Evolutionary conservation across 1,140 invertebrate species (phyloP).

Genomic region (Bacillus rossius): DNA sequence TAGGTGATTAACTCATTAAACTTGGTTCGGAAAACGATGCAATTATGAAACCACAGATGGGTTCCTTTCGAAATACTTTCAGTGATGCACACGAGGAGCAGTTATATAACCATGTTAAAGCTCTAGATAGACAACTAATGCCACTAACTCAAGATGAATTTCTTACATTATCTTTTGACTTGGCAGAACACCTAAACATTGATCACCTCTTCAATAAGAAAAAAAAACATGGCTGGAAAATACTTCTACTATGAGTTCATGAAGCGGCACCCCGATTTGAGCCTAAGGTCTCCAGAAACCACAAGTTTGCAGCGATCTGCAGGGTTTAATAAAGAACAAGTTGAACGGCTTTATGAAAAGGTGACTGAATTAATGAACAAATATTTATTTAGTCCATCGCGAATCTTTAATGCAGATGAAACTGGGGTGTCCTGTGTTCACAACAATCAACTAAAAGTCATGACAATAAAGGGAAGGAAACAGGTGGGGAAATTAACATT

Average conservation of each 20-base stretch:
- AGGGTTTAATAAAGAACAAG: slow-evolving; percentile 35
- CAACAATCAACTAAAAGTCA: slow-evolving; percentile 24
- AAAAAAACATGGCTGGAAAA: slow-evolving; percentile 13
- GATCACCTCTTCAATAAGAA: slow-evolving; percentile 7
- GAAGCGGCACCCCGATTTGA: slow-evolving; percentile 36
- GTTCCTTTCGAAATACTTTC: too few species aligned
- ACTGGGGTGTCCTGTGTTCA: slow-evolving; percentile 6
- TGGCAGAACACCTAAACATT: slow-evolving; percentile 8
- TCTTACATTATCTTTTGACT: slow-evolving; percentile 3
- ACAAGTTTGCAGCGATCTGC: slow-evolving; percentile 35
- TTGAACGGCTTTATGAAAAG: slow-evolving; percentile 29
- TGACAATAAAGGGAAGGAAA: slow-evolving; percentile 33
- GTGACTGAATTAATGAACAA: slow-evolving; percentile 14
- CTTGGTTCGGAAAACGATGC: too few species aligned
- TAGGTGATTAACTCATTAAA: too few species aligned
- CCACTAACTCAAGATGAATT: too few species aligned
- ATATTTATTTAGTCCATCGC: background rate
- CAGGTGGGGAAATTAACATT: slow-evolving; percentile 39
- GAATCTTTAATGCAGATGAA: slow-evolving; percentile 5
- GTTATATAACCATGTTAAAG: too few species aligned
- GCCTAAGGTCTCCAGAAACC: slow-evolving; percentile 37
- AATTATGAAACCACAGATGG: too few species aligned
- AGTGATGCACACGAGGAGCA: too few species aligned
- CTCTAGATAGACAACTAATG: too few species aligned
- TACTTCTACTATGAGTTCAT: slow-evolving; percentile 41